Evolutionary conservation across 2,113 vertebrate genomes (phyloP).

Genomic region (Hippocampus guttulatus): DNA sequence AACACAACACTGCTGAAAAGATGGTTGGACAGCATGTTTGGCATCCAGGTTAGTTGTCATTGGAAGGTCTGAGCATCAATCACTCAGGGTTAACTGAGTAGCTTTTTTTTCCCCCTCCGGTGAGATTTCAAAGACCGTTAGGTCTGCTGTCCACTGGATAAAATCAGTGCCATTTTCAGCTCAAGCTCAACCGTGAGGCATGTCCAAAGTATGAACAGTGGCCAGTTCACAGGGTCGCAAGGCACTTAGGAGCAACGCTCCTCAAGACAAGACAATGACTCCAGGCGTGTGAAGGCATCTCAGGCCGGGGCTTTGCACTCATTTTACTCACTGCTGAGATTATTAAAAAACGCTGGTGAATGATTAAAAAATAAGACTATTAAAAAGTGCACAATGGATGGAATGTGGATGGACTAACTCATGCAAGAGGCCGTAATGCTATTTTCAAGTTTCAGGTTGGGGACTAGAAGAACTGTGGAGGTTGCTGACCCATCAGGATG

Average conservation of each 20-base stretch:
- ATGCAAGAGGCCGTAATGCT: slow-evolving; percentile 46
- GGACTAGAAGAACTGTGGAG: slow-evolving; percentile 11
- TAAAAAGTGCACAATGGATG: neutral
- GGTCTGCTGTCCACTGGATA: slow-evolving; percentile 25
- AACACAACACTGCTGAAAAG: slow-evolving; percentile 41
- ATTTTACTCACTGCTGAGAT: slow-evolving; percentile 23
- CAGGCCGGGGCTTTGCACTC: slow-evolving; percentile 31
- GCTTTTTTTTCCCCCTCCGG: neutral
- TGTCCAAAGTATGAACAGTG: slow-evolving; percentile 21
- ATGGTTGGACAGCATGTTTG: slow-evolving; percentile 15
- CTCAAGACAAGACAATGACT: neutral
- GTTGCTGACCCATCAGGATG: slow-evolving; percentile 9
- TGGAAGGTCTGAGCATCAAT: slow-evolving; percentile 37
- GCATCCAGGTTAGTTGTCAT: slow-evolving; percentile 32
- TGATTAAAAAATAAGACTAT: neutral
- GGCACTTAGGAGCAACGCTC: slow-evolving; percentile 26
- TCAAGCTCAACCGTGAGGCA: slow-evolving; percentile 15
- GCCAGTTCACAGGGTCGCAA: slow-evolving; percentile 49
- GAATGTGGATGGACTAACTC: slow-evolving; percentile 23
- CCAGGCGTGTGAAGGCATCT: slow-evolving; percentile 24
- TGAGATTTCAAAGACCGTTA: slow-evolving; percentile 1
- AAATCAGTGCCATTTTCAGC: slow-evolving; percentile 15
- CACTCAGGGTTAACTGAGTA: slow-evolving; percentile 41
- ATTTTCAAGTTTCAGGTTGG: neutral
- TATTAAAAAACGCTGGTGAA: neutral